Percentiles rank a stretch among this genome's conserved stretches.
Conservation (phyloP, 2,113 vertebrate genomes). For the Ageneiosus marmoratus region DNA sequence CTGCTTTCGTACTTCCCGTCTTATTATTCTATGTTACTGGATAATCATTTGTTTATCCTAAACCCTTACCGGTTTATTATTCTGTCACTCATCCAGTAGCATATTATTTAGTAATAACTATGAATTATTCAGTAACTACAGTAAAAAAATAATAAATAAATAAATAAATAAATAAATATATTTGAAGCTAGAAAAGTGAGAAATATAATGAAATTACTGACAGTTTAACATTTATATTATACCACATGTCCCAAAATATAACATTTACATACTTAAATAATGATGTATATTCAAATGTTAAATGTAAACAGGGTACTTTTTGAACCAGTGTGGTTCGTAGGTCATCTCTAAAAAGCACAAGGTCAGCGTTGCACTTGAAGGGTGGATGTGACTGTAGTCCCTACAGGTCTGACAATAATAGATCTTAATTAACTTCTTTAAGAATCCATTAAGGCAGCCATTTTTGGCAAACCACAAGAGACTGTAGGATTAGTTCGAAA, state of each 20-base stretch:
- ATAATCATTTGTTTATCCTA: background rate
- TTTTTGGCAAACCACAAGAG: conserved; percentile 64
- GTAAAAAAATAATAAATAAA: no score
- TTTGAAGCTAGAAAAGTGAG: background rate
- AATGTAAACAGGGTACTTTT: background rate
- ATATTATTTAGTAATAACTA: background rate
- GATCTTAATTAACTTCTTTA: conserved; percentile 65
- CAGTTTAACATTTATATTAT: background rate
- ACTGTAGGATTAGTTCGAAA: conserved; percentile 55
- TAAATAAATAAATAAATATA: background rate
- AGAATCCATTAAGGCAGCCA: conserved; percentile 63
- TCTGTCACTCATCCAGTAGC: background rate
- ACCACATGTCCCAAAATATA: background rate
- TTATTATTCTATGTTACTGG: background rate
- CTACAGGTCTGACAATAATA: conserved; percentile 61
- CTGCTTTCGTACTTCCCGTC: conserved; percentile 12
- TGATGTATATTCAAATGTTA: background rate
- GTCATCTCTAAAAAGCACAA: conserved; percentile 27
- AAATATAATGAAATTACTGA: background rate
- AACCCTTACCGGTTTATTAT: background rate
- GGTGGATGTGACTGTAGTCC: conserved; percentile 52
- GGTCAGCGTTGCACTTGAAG: conserved; percentile 31
- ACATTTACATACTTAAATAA: background rate
- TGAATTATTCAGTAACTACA: background rate
- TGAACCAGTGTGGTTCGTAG: background rate